Evolutionary conservation across 1,140 invertebrate genomes (phyloP).

Genomic region (Apis cerana): DNA sequence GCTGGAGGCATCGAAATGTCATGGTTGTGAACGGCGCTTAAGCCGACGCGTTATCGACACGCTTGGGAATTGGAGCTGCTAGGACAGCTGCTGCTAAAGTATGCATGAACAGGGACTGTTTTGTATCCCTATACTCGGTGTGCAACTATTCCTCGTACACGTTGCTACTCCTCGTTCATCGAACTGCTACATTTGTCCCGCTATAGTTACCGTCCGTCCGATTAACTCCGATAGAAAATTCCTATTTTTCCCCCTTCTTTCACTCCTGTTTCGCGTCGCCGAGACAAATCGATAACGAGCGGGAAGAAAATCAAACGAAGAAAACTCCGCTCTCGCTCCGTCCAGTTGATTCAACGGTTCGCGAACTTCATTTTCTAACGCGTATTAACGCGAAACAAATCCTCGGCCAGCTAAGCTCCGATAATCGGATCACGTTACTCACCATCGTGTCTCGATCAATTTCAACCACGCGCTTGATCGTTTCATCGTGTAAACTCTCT

Average conservation of each 20-base stretch:
- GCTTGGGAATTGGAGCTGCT: constrained; percentile 77
- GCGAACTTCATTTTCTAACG: background rate
- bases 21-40: constrained; percentile 64
- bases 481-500: background rate
- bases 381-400: background rate
- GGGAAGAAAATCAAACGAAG: background rate
- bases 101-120: constrained; percentile 76
- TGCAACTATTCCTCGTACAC: constrained; percentile 55
- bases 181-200: constrained; percentile 51
- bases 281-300: background rate
- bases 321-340: background rate
- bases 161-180: constrained; percentile 38
- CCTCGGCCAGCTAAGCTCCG: background rate
- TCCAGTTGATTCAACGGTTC: background rate
- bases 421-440: constrained; percentile 21
- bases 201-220: constrained; percentile 15
- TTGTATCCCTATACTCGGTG: constrained; percentile 69
- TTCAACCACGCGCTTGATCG: constrained; percentile 1
- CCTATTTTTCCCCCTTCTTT: background rate
- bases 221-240: background rate
- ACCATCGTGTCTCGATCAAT: background rate
- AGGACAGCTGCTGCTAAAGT: constrained; percentile 76
- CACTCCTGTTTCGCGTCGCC: background rate
- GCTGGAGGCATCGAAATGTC: constrained; percentile 36
- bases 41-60: constrained; percentile 71